A percentile compares a stretch with the other conserved stretches of the same genome.
Evolutionary conservation across 2,113 vertebrate species (phyloP).

Genomic region (Epinephelus moara): DNA sequence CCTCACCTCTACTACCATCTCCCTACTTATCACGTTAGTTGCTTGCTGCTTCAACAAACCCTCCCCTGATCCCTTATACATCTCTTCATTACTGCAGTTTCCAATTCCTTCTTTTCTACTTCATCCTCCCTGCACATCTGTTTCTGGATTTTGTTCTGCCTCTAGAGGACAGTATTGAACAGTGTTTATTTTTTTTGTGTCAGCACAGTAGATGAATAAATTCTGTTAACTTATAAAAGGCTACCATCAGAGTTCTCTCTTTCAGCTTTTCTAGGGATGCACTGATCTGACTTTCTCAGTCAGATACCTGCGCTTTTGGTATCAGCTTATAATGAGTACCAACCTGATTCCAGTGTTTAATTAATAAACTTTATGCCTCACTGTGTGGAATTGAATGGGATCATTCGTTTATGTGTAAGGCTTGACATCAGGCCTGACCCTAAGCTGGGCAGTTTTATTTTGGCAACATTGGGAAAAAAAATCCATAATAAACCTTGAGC

Average conservation of each 20-base stretch:
- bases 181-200: conserved; percentile 4
- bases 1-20: conserved; percentile 1
- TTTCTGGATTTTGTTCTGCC: conserved; percentile 11
- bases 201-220: not conserved
- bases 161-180: conserved; percentile 57
- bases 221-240: not conserved
- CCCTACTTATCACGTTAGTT: not conserved
- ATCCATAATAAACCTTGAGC: too few species aligned
- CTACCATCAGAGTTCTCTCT: not conserved
- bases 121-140: conserved; percentile 2
- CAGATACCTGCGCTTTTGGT: too few species aligned
- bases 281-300: too few species aligned
- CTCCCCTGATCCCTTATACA: not conserved
- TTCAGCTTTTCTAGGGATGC: not conserved
- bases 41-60: not conserved
- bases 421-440: too few species aligned
- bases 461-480: too few species aligned
- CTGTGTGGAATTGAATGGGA: too few species aligned
- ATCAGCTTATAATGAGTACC: too few species aligned
- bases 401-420: too few species aligned
- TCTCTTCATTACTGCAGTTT: not conserved
- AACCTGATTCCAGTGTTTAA: too few species aligned
- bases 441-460: too few species aligned
- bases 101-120: accelerated
- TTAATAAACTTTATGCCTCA: too few species aligned